These are phyloP conservation scores for Agrotis puta DNA, from an alignment of 2,888 invertebrate genomes.

Conservation along the genomic window DNA sequence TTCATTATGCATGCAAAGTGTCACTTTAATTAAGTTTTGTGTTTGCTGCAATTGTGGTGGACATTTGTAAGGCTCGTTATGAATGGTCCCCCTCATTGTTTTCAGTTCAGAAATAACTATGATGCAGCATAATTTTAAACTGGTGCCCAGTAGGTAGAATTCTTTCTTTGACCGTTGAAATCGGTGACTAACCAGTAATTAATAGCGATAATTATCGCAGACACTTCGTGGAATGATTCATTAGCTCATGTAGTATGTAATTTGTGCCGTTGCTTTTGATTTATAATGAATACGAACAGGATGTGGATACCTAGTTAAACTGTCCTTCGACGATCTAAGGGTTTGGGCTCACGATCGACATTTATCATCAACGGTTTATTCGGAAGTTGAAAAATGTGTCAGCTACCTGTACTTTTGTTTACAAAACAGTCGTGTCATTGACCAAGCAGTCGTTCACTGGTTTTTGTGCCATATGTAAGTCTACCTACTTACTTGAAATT, in stretches of 20 bases:
- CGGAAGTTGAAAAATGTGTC: slow-evolving; percentile 32
- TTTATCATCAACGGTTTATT: slow-evolving; percentile 24
- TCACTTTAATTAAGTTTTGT: slow-evolving; percentile 89
- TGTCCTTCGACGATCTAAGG: slow-evolving; percentile 35
- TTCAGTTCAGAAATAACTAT: slow-evolving; percentile 80
- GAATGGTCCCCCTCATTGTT: slow-evolving; percentile 78
- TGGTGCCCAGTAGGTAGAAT: slow-evolving; percentile 55
- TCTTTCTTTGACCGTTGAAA: slow-evolving; percentile 51
- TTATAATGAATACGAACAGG: slow-evolving; percentile 61
- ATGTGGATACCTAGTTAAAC: slow-evolving; percentile 40
- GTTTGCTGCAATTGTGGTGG: slow-evolving; percentile 83
- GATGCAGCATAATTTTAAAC: slow-evolving; percentile 75
- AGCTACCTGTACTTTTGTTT: slow-evolving; percentile 47
- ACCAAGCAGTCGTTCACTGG: slow-evolving; percentile 29
- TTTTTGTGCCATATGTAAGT: slow-evolving; percentile 39
- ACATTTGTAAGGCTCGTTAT: slow-evolving; percentile 82
- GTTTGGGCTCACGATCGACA: slow-evolving; percentile 18
- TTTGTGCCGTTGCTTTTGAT: slow-evolving; percentile 55
- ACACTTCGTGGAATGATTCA: slow-evolving; percentile 59
- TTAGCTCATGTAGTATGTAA: slow-evolving; percentile 47
- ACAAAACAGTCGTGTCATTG: slow-evolving; percentile 51
- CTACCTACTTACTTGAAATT: slow-evolving; percentile 30
- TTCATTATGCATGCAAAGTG: slow-evolving; percentile 87
- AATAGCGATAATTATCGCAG: slow-evolving; percentile 65
- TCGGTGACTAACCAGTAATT: slow-evolving; percentile 62